A percentile compares a stretch with the other conserved stretches of the same genome.
Evolutionary conservation across 1,140 invertebrate species (phyloP).

Genomic region (Mylabris phalerata): DNA sequence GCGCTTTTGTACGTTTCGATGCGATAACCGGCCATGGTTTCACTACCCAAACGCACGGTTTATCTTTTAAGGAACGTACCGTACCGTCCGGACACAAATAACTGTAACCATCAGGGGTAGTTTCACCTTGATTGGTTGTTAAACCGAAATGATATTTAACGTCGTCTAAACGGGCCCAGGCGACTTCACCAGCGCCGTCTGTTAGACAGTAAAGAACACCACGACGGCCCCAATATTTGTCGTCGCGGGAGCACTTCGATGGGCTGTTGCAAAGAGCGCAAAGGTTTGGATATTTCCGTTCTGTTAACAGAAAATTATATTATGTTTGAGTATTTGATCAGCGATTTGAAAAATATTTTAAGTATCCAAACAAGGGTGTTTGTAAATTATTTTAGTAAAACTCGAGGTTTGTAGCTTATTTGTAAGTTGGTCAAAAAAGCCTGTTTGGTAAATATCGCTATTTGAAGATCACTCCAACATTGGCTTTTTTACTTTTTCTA

Average conservation of each 20-base stretch:
- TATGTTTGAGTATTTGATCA: background rate
- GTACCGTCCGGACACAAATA: constrained; percentile 78
- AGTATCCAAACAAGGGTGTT: too few relatives aligned
- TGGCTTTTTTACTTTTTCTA: too few relatives aligned
- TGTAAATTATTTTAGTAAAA: too few relatives aligned
- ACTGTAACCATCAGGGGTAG: constrained; percentile 50
- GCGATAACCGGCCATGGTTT: constrained; percentile 67
- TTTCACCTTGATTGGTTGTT: constrained; percentile 35
- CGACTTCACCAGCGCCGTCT: constrained; percentile 68
- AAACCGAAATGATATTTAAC: constrained; percentile 58
- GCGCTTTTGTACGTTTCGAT: constrained; percentile 51
- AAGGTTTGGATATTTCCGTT: constrained; percentile 57
- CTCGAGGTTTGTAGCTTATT: too few relatives aligned
- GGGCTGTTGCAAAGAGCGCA: constrained; percentile 62
- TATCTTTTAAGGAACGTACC: constrained; percentile 49
- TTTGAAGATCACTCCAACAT: too few relatives aligned
- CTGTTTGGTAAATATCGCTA: too few relatives aligned
- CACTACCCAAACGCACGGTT: constrained; percentile 69
- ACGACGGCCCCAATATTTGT: constrained; percentile 72
- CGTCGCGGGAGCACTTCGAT: constrained; percentile 53
- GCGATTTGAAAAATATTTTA: background rate
- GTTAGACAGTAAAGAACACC: constrained; percentile 74
- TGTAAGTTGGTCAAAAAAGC: background rate
- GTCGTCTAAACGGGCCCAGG: constrained; percentile 67
- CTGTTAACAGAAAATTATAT: constrained; percentile 40